phyloP scores from a whole-genome alignment of 1,140 invertebrate species.

The Acromyrmex charruanus region DNA sequence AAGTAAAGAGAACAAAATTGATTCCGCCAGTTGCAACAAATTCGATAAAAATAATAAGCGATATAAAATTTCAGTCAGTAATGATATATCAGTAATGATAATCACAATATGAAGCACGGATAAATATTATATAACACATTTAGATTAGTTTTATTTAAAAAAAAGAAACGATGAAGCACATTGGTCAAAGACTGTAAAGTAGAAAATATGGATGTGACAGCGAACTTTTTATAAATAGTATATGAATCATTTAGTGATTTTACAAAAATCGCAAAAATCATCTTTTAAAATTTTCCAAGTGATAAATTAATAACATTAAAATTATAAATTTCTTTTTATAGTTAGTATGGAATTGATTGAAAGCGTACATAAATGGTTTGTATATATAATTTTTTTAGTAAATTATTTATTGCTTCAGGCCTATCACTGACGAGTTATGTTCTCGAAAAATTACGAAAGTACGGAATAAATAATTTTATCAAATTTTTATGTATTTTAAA shows the following conservation, averaged over 20 bases:
- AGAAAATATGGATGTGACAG: conserved; percentile 34
- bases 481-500: conserved; percentile 37
- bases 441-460: conserved; percentile 25
- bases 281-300: conserved; percentile 48
- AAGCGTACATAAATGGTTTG: conserved; percentile 46
- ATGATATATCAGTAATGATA: conserved; percentile 1
- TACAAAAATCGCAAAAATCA: conserved; percentile 15
- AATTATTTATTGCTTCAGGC: conserved; percentile 42
- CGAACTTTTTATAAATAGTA: conserved; percentile 57
- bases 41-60: conserved; percentile 1
- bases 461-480: conserved; percentile 53
- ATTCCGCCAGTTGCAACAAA: conserved; percentile 73
- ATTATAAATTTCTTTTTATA: conserved; percentile 48
- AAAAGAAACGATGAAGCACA: conserved; percentile 55
- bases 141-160: conserved; percentile 70
- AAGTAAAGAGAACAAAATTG: conserved; percentile 68
- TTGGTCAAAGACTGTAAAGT: conserved; percentile 72
- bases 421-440: conserved; percentile 22
- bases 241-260: conserved; percentile 58
- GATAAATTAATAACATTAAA: conserved; percentile 50
- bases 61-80: conserved; percentile 67
- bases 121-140: conserved; percentile 61
- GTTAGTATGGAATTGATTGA: conserved; percentile 64
- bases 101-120: conserved; percentile 45
- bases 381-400: conserved; percentile 47